Evolutionary conservation across 2,888 invertebrate genomes (phyloP).

Genomic region (Drosophila imparisetae): DNA sequence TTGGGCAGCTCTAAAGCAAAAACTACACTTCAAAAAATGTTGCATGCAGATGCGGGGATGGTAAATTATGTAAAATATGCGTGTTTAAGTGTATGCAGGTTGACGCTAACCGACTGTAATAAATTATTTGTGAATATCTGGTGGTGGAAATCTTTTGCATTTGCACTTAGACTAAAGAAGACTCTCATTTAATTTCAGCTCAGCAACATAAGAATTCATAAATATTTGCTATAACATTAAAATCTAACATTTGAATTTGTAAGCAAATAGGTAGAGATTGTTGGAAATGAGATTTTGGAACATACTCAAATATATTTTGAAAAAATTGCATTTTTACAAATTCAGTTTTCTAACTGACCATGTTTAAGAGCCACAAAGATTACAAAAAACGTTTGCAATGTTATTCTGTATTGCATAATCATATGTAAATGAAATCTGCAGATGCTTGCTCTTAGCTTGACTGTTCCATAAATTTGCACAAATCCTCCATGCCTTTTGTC

Average conservation of each 20-base stretch:
- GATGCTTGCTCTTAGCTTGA: constrained; percentile 24
- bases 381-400: not conserved
- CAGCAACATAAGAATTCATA: not conserved
- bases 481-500: constrained; percentile 58
- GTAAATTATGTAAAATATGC: constrained; percentile 37
- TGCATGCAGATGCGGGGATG: constrained; percentile 35
- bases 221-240: not conserved
- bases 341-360: not conserved
- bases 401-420: constrained; percentile 28
- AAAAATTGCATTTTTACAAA: not conserved
- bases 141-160: not conserved
- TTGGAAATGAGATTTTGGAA: not conserved
- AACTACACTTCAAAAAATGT: constrained; percentile 36
- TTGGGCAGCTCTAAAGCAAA: constrained; percentile 20
- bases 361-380: not conserved
- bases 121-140: not conserved
- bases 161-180: not conserved
- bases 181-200: not conserved
- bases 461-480: constrained; percentile 50
- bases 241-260: not conserved
- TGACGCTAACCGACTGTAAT: not conserved
- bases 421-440: constrained; percentile 52
- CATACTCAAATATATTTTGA: not conserved
- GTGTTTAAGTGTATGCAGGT: constrained; percentile 20
- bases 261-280: not conserved